phyloP scores from a whole-genome alignment of 1,140 invertebrate species.

The Halotydeus destructor region DNA sequence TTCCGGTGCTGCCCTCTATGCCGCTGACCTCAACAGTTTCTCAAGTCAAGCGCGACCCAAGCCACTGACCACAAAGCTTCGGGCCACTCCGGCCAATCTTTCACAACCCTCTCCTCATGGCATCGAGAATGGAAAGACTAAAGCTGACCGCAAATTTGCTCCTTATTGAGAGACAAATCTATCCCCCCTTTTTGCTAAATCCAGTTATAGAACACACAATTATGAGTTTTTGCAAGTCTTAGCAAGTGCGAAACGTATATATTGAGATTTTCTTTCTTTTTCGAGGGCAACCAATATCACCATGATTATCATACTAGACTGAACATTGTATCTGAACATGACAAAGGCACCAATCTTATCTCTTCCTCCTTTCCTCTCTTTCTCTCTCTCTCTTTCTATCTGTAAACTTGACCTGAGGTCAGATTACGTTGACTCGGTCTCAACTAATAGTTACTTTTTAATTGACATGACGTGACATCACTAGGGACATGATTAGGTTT shows the following conservation, averaged over 20 bases:
- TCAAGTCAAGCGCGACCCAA: slow-evolving; percentile 5
- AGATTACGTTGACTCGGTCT: neutral
- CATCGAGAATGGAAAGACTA: neutral
- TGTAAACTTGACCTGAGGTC: neutral
- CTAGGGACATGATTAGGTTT: no score
- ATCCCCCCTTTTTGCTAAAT: neutral
- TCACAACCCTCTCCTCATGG: neutral
- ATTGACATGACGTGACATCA: no score
- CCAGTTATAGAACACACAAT: neutral
- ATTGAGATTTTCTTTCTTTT: neutral
- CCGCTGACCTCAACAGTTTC: slow-evolving; percentile 12
- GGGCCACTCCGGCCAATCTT: neutral
- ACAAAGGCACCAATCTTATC: neutral
- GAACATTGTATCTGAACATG: neutral
- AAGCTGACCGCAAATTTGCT: neutral
- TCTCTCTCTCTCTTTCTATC: no score
- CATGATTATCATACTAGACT: no score
- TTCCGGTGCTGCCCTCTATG: slow-evolving; percentile 3
- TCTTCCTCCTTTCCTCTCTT: no score
- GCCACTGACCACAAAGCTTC: slow-evolving; percentile 6
- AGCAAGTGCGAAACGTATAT: neutral
- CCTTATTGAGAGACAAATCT: neutral
- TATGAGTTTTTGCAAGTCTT: neutral
- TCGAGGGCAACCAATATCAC: no score
- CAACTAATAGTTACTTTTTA: neutral